A percentile compares a stretch with the other conserved stretches of the same genome.
phyloP scores from a whole-genome alignment of 2,797 vertebrate species.

The Chloroceryle amazona region DNA sequence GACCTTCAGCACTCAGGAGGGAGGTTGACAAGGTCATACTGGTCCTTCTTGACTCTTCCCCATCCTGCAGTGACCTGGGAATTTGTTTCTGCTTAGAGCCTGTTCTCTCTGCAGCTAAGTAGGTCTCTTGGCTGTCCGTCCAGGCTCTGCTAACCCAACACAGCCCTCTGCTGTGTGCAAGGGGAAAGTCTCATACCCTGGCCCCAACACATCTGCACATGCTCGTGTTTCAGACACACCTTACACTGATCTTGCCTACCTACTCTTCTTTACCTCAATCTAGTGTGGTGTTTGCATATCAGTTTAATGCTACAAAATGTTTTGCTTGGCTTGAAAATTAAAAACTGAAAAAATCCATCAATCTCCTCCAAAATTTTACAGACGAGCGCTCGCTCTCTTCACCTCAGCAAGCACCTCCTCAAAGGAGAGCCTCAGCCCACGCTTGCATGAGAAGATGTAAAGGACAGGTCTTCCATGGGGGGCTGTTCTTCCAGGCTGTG shows the following conservation, averaged over 20 bases:
- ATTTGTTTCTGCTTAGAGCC: not conserved
- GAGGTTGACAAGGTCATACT: not conserved
- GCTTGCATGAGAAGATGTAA: not conserved
- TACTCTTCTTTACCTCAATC: not conserved
- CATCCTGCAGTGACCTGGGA: not conserved
- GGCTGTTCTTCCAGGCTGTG: not conserved
- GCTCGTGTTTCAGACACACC: not conserved
- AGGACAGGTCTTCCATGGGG: not conserved
- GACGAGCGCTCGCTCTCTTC: not conserved
- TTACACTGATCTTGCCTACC: not conserved
- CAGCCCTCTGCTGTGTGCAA: conserved; percentile 28
- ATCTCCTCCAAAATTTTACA: not conserved
- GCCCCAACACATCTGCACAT: not conserved
- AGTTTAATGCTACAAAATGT: not conserved
- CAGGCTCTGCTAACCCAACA: not conserved
- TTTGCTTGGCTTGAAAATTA: not conserved
- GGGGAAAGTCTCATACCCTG: not conserved
- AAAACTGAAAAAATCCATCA: not conserved
- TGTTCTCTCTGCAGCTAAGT: not conserved
- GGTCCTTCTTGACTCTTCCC: not conserved
- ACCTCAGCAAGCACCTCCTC: not conserved
- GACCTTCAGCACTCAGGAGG: not conserved
- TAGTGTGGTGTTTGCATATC: not conserved
- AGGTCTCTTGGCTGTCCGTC: not conserved
- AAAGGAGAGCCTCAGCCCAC: not conserved